Evolutionary conservation across 2,888 invertebrate species (phyloP), one percentile per base, ranked within the genome.

Genomic region (Brachyptera risi): DNA sequence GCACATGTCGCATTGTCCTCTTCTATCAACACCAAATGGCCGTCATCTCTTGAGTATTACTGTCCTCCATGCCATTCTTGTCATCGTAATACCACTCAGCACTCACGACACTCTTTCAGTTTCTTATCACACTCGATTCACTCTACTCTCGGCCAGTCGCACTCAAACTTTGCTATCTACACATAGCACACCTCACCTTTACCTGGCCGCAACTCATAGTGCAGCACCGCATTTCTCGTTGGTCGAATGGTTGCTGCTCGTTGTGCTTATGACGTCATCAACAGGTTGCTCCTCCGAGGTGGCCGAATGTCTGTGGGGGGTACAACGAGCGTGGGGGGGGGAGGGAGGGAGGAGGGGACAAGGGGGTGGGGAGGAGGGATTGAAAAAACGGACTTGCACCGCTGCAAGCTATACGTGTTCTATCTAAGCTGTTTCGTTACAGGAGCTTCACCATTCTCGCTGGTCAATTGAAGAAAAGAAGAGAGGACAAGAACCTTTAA

Each of bases 231-330:
- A 42, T 21, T n/a, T n/a, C 42, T 5, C 21, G 42, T 17, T 17
- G 40, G 15, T n/a, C 11, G 40, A 40, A 7, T 31, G 58, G 51
- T 38, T 19, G n/a, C 31, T 51, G 58, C 56, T 26, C 38, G 31
- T 23, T 17, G 31, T 42, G 21, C 17, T 37, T 24, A 57, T 65
- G 64, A 65, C 64, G 64, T 65, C 64, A 65, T 54, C 60, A 60
- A 62, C 64, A 62, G 64, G 62, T 65, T 62, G 64, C 54, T 42
- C 64, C 58, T 64, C 62, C 35, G 62, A 64, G 64, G 64, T 64
- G 64, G 64, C 64, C 64, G 58, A 23, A 27, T 57, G 61, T 59
- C 64, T 64, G 64, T 64, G 64, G 61, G 64, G 64, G 64, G 64
- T 62, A 62, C 35, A 31, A 40, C 31, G 15, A 27, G 49, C 24